Evolutionary conservation across 2,888 invertebrate genomes (phyloP).

Genomic region (Hirtodrosophila trivittata): DNA sequence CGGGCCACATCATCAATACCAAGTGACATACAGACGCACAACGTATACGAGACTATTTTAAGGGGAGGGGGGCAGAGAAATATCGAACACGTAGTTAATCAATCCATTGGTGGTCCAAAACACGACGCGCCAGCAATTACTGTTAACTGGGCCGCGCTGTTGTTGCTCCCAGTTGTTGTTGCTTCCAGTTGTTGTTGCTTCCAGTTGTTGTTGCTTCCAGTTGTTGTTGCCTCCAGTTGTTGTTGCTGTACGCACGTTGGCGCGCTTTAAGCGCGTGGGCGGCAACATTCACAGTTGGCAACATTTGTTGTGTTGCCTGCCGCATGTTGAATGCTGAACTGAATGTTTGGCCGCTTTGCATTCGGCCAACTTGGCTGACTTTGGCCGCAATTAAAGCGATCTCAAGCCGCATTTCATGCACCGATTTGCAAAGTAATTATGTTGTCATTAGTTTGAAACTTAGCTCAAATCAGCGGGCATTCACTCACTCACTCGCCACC

Average conservation of each 20-base stretch:
- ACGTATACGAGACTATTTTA: no score
- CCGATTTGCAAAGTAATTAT: conserved; percentile 69
- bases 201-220: conserved; percentile 13
- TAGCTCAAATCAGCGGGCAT: conserved; percentile 12
- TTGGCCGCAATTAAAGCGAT: conserved; percentile 66
- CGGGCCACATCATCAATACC: conserved; percentile 73
- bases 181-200: conserved; percentile 10
- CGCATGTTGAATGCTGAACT: conserved; percentile 23
- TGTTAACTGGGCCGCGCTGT: conserved; percentile 67
- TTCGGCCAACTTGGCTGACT: conserved; percentile 8
- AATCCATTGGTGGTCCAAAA: conserved; percentile 75
- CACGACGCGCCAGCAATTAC: conserved; percentile 77
- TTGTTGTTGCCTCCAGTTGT: conserved; percentile 18
- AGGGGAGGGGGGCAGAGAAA: conserved; percentile 30
- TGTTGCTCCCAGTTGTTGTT: conserved; percentile 27
- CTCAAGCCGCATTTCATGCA: conserved; percentile 51
- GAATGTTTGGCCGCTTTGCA: neutral
- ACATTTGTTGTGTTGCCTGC: conserved; percentile 48
- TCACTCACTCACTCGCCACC: conserved; percentile 13
- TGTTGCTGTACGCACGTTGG: conserved; percentile 50
- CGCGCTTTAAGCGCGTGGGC: conserved; percentile 56
- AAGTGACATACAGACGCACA: conserved; percentile 56
- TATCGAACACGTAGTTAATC: conserved; percentile 78
- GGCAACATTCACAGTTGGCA: conserved; percentile 71
- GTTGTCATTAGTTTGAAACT: conserved; percentile 66